Evolutionary conservation across 2,113 vertebrate species (phyloP).

Genomic region (Zapus hudsonius): DNA sequence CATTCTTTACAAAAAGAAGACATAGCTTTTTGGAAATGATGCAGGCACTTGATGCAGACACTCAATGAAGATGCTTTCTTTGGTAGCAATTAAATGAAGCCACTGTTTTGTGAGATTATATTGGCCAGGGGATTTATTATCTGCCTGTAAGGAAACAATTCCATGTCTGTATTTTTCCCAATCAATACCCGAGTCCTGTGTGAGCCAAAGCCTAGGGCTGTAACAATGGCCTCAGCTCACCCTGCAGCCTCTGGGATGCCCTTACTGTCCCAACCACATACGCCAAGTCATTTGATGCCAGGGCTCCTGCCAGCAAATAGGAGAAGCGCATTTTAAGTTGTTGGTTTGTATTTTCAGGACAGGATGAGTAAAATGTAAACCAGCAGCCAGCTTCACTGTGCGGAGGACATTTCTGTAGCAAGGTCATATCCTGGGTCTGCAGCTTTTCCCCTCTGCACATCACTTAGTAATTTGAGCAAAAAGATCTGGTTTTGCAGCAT

Average conservation of each 20-base stretch:
- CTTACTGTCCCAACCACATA: constrained; percentile 13
- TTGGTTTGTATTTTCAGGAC: constrained; percentile 59
- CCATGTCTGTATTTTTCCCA: background rate
- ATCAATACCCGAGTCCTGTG: constrained; percentile 42
- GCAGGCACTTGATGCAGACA: constrained; percentile 2
- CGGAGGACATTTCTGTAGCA: background rate
- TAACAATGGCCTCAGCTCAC: constrained; percentile 67
- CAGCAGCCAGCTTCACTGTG: background rate
- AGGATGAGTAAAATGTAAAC: constrained; percentile 38
- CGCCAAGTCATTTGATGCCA: constrained; percentile 4
- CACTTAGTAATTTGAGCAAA: background rate
- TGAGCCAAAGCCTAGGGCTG: background rate
- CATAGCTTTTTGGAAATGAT: background rate
- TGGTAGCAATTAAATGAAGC: constrained; percentile 2
- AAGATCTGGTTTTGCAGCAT: background rate
- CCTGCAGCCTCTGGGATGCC: constrained; percentile 13
- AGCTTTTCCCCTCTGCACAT: background rate
- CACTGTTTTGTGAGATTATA: constrained; percentile 8
- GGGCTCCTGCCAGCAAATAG: background rate
- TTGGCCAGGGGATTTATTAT: constrained; percentile 43
- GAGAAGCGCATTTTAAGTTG: background rate
- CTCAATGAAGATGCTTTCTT: background rate
- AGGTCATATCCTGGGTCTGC: background rate
- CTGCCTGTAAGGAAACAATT: constrained; percentile 54
- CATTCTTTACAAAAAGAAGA: constrained; percentile 23